A percentile compares a stretch with the other conserved stretches of the same genome.
These are phyloP conservation scores for Leucozona laternaria DNA, from an alignment of 2,888 invertebrate genomes.

Conservation along the genomic window DNA sequence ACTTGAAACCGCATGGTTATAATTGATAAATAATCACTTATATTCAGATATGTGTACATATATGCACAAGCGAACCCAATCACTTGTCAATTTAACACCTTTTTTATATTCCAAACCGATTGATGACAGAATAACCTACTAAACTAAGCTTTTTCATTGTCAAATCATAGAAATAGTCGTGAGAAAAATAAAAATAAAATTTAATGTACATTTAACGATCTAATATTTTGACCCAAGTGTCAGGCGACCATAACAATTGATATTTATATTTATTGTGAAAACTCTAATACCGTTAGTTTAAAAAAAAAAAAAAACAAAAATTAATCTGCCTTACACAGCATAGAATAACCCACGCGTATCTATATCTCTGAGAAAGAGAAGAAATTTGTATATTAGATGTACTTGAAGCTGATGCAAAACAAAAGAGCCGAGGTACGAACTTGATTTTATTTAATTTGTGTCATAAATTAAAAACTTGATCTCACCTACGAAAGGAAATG, in stretches of 20 bases:
- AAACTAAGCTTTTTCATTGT: slow-evolving; percentile 16
- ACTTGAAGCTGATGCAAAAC: slow-evolving; percentile 7
- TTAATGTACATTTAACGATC: neutral
- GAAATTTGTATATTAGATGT: slow-evolving; percentile 26
- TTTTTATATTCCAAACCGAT: slow-evolving; percentile 24
- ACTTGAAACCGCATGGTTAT: slow-evolving; percentile 54
- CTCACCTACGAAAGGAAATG: slow-evolving; percentile 17
- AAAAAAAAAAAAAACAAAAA: neutral
- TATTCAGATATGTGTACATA: slow-evolving; percentile 9
- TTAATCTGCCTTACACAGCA: neutral
- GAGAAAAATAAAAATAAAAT: neutral
- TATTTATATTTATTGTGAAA: slow-evolving; percentile 18
- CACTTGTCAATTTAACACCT: slow-evolving; percentile 64
- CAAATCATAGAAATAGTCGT: slow-evolving; percentile 14
- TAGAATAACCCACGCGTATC: slow-evolving; percentile 37
- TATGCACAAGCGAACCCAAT: slow-evolving; percentile 16
- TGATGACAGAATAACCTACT: slow-evolving; percentile 40
- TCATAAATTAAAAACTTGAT: slow-evolving; percentile 51
- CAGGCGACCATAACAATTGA: slow-evolving; percentile 1
- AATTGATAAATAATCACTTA: slow-evolving; percentile 54
- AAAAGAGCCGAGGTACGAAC: slow-evolving; percentile 60
- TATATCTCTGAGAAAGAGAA: slow-evolving; percentile 28
- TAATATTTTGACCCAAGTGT: slow-evolving; percentile 21
- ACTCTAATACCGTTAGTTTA: slow-evolving; percentile 4
- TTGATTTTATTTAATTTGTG: slow-evolving; percentile 50